Evolutionary conservation across 2,888 invertebrate genomes (phyloP).

Genomic region (Tupiocoris notatus): DNA sequence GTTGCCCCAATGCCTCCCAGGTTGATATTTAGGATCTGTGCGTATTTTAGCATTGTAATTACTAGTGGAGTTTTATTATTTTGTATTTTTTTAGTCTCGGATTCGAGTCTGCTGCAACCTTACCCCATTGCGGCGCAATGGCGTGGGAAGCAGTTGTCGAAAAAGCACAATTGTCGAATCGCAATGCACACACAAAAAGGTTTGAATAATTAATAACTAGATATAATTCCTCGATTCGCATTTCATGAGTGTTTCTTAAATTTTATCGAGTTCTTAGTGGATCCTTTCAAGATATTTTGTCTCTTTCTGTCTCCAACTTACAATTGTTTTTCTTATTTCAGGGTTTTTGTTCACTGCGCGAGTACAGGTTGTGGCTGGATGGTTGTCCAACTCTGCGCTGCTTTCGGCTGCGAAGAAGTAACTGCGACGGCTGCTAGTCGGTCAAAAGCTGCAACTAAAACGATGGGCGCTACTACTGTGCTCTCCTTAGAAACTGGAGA

Average conservation of each 20-base stretch:
- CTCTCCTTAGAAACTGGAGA: conserved; percentile 54
- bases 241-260: no score
- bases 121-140: conserved; percentile 62
- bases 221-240: neutral
- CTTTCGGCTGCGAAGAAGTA: conserved; percentile 59
- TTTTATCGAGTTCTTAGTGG: no score
- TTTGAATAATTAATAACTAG: conserved; percentile 48
- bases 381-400: conserved; percentile 60
- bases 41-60: no score
- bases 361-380: conserved; percentile 62
- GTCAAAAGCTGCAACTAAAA: conserved; percentile 60
- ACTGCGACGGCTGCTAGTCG: conserved; percentile 58
- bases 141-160: conserved; percentile 59
- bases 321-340: conserved; percentile 1
- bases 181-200: conserved; percentile 59
- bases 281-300: neutral
- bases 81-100: conserved; percentile 59
- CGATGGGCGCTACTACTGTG: conserved; percentile 60
- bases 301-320: conserved; percentile 5
- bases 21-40: no score
- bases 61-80: no score
- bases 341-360: conserved; percentile 59
- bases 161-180: conserved; percentile 56
- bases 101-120: conserved; percentile 62
- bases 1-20: conserved; percentile 59